Conservation (phyloP, 2,888 invertebrate genomes). For the Drosophila meridiana region DNA sequence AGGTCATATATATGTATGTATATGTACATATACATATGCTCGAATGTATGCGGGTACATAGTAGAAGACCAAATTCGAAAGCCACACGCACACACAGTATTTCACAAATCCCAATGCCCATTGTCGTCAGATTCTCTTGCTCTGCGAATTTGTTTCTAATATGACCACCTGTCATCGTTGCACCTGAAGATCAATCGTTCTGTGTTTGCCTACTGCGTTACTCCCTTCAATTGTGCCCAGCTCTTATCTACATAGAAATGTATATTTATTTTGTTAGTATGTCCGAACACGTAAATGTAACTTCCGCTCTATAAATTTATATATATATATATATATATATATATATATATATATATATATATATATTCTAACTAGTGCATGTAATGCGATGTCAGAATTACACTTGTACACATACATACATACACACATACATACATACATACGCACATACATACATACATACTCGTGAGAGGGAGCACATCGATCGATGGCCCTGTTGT, state of each 20-base stretch:
- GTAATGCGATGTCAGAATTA: constrained; percentile 34
- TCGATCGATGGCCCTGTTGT: constrained; percentile 35
- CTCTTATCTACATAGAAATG: background rate
- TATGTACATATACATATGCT: background rate
- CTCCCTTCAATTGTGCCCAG: background rate
- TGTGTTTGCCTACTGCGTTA: background rate
- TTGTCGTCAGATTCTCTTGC: background rate
- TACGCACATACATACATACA: background rate
- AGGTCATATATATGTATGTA: background rate
- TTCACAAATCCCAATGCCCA: constrained; percentile 9
- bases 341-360: background rate
- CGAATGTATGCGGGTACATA: background rate
- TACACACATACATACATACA: background rate
- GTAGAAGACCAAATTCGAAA: background rate
- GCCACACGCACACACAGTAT: background rate
- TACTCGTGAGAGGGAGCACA: constrained; percentile 29
- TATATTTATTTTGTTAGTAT: background rate
- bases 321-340: background rate
- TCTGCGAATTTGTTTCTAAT: constrained; percentile 4
- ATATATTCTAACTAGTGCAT: constrained; percentile 10
- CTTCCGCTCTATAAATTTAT: constrained; percentile 43
- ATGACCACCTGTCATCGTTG: constrained; percentile 23
- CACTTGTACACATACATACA: background rate
- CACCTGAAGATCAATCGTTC: constrained; percentile 13
- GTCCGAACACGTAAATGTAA: constrained; percentile 22